A percentile compares a stretch with the other conserved stretches of the same genome.
phyloP scores from a whole-genome alignment of 2,797 vertebrate species.

The Salarias fasciatus region DNA sequence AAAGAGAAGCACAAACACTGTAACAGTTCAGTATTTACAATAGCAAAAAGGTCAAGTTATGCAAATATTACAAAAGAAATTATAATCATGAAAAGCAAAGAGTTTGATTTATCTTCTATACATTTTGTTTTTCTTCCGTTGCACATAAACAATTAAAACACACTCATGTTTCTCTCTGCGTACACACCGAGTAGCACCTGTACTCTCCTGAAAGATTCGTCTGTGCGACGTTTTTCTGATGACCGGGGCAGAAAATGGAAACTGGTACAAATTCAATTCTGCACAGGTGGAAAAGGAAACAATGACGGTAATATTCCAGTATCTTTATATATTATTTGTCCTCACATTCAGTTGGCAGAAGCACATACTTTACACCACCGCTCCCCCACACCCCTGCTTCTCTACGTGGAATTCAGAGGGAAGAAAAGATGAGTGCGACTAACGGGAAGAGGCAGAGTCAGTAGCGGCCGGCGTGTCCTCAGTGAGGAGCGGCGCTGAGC shows the following conservation, averaged over 20 bases:
- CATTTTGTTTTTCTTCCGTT: conserved; percentile 44
- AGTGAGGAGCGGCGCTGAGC: conserved; percentile 74
- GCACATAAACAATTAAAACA: conserved; percentile 60
- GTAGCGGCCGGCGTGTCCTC: conserved; percentile 77
- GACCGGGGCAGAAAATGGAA: conserved; percentile 48
- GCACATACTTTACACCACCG: conserved; percentile 60
- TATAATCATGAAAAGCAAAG: conserved; percentile 61
- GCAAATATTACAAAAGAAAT: conserved; percentile 73
- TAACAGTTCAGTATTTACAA: conserved; percentile 72
- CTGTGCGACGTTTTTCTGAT: conserved; percentile 25
- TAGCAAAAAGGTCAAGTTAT: conserved; percentile 64
- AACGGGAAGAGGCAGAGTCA: conserved; percentile 53
- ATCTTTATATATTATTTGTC: conserved; percentile 67
- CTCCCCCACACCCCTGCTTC: conserved; percentile 33
- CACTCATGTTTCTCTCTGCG: conserved; percentile 33
- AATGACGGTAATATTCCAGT: conserved; percentile 68
- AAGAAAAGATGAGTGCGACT: conserved; percentile 45
- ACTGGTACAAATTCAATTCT: conserved; percentile 44
- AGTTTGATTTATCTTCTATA: conserved; percentile 53
- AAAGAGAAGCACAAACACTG: conserved; percentile 51
- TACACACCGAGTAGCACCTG: conserved; percentile 66
- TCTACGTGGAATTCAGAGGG: conserved; percentile 43
- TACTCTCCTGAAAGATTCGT: conserved; percentile 53
- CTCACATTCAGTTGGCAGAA: conserved; percentile 75
- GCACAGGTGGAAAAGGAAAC: conserved; percentile 54